These are phyloP conservation scores for Paedocypris sp. DNA, from an alignment of 2,113 vertebrate genomes.

Conservation along the genomic window DNA sequence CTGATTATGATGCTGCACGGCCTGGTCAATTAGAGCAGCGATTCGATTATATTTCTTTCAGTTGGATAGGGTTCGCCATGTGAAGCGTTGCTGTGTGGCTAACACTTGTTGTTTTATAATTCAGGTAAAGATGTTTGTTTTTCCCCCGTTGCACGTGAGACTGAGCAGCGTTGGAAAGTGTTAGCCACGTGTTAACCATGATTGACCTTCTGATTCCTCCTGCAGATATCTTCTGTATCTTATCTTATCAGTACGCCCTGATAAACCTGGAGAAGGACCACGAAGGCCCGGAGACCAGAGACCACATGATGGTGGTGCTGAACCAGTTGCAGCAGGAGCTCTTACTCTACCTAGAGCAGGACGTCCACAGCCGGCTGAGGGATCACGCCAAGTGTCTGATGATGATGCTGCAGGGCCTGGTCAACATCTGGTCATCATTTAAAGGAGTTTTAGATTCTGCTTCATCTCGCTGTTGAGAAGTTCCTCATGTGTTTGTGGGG, in stretches of 20 bases:
- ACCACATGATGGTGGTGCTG: slow-evolving; percentile 91
- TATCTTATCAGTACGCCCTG: slow-evolving; percentile 92
- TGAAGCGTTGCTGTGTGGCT: no score
- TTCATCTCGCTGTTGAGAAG: no score
- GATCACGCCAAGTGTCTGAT: slow-evolving; percentile 82
- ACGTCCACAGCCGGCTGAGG: slow-evolving; percentile 73
- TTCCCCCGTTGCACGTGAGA: no score
- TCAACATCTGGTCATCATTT: slow-evolving; percentile 80
- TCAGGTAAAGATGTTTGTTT: no score
- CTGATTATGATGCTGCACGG: slow-evolving; percentile 95
- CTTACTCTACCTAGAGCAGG: slow-evolving; percentile 83
- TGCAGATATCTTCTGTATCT: slow-evolving; percentile 82
- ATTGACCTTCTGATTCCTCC: no score
- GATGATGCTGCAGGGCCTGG: slow-evolving; percentile 92
- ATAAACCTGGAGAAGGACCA: slow-evolving; percentile 97
- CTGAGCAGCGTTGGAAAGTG: no score
- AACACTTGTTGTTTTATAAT: no score
- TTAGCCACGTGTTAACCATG: no score
- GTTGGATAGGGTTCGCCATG: no score
- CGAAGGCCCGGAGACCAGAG: slow-evolving; percentile 83
- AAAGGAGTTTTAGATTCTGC: no score
- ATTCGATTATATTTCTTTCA: no score
- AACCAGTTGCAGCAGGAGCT: slow-evolving; percentile 87
- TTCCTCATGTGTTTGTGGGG: no score
- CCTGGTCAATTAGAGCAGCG: slow-evolving; percentile 76